Base-by-base conservation (phyloP, 2,797 vertebrate species). In the Luscinia luscinia region DNA sequence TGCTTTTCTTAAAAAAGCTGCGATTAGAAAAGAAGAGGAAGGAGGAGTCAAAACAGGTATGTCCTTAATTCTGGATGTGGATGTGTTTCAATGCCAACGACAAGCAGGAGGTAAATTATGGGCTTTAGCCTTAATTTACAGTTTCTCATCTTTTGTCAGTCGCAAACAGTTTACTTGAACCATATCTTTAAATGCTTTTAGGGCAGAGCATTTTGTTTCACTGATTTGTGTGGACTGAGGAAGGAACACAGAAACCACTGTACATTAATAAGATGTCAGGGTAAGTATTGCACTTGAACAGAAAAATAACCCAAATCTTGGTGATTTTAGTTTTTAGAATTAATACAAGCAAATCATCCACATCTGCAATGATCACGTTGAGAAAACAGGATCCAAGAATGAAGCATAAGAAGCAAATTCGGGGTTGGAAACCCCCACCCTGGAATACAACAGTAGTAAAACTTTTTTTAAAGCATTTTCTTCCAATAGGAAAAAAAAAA, bases 241-340 rank as follows among this genome's bases (percentile, higher is more conserved):
- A 94, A 96, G 80, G 64, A 81, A 72, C 83, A 82, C 87, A 86
- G 52, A 94, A 96, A 93, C 69, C 72, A 66, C 84, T 58, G 67
- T 30, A 95, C 67, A 74, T 70, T 91, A 94, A 89, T 94, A 97
- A 94, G 95, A 98, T 45, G 63, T 94, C 84, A 95, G 95, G 93
- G 91, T 73, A 95, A 97, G 95, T 98, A 98, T 98, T 98, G 98
- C 98, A 98, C 97, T 97, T 97, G 84, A 97, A 97, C 95, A 96
- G 88, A 97, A 95, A 94, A 83, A 89, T 82, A 95, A 92, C 55
- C 82, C 70, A 32, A 93, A 72, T 61, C 57, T 84, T 48, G 80
- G 49, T 62, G 46, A 36, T 22, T 59, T 55, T 77, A 73, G 87
- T 84, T 55, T 92, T 89, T 91, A 30, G 34, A 96, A 94, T 76